phyloP scores from a whole-genome alignment of 1,140 invertebrate species.

The Trigoniulus corallinus region DNA sequence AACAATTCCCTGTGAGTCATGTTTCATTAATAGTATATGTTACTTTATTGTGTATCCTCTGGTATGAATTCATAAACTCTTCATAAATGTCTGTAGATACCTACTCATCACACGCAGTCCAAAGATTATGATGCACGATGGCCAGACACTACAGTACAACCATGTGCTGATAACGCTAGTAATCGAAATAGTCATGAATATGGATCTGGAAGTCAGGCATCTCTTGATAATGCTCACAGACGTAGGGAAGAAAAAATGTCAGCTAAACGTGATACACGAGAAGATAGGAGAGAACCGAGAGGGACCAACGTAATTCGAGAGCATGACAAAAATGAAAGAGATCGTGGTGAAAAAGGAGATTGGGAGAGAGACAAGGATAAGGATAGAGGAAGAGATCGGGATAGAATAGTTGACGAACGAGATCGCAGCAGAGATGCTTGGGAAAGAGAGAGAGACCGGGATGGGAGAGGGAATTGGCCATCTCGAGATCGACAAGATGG shows the following conservation, averaged over 20 bases:
- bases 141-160: background rate
- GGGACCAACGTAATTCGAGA: constrained; percentile 14
- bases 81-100: background rate
- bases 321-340: constrained; percentile 23
- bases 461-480: background rate
- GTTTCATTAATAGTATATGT: too few species aligned
- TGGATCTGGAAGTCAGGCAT: background rate
- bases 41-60: too few species aligned
- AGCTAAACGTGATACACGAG: background rate
- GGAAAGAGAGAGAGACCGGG: constrained; percentile 14
- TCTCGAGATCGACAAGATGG: background rate
- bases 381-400: constrained; percentile 16
- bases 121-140: background rate
- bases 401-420: background rate
- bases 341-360: constrained; percentile 22
- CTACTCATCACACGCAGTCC: background rate
- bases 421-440: constrained; percentile 5
- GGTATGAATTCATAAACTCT: too few species aligned
- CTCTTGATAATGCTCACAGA: background rate
- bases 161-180: too few species aligned
- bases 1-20: too few species aligned
- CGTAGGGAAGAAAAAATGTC: background rate
- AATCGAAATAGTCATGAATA: too few species aligned
- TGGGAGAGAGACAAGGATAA: constrained; percentile 22
- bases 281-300: background rate